Evolutionary conservation across 2,113 vertebrate species (phyloP).

Genomic region (Thunnus thynnus): DNA sequence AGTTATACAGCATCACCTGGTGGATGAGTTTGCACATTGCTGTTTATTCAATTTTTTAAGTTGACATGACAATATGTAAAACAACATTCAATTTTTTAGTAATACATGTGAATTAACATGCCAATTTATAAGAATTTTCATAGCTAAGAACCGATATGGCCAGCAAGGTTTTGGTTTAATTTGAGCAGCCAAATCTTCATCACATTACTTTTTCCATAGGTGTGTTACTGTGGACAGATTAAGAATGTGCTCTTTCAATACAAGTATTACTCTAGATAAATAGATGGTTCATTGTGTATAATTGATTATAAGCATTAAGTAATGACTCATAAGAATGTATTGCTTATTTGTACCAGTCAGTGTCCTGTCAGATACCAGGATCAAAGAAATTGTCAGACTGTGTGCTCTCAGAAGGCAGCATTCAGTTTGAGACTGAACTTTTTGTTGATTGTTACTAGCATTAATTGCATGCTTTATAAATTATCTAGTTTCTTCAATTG

Average conservation of each 20-base stretch:
- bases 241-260: background rate
- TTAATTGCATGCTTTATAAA: slow-evolving; percentile 21
- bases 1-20: slow-evolving; percentile 30
- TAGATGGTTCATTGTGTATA: background rate
- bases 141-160: background rate
- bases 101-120: slow-evolving; percentile 48
- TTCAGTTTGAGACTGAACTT: background rate
- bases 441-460: slow-evolving; percentile 18
- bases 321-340: background rate
- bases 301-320: background rate
- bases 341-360: slow-evolving; percentile 13
- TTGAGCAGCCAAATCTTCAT: background rate
- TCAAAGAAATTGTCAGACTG: background rate
- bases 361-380: background rate
- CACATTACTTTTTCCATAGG: background rate
- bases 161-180: background rate
- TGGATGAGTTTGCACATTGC: slow-evolving; percentile 55
- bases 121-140: slow-evolving; percentile 12
- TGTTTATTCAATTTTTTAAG: slow-evolving; percentile 62
- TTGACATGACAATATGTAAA: slow-evolving; percentile 58
- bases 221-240: background rate
- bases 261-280: slow-evolving; percentile 5
- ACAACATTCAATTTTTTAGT: slow-evolving; percentile 33
- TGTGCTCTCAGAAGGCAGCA: background rate
- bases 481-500: background rate